Evolutionary conservation across 2,797 vertebrate species (phyloP).

Genomic region (Myotis vivesi): DNA sequence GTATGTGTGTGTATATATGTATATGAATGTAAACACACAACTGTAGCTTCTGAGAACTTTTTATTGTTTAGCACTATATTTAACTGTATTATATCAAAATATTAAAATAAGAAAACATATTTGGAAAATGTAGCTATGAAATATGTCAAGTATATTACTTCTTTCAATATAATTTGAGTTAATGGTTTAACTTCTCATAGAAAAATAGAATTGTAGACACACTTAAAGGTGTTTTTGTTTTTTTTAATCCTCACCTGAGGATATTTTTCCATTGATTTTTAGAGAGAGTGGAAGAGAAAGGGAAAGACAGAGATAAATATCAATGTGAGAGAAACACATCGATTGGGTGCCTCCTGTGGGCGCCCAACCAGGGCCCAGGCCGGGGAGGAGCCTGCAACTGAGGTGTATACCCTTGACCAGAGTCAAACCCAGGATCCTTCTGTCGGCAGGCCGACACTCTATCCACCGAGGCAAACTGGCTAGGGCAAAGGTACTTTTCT

Average conservation of each 20-base stretch:
- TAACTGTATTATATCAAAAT: not conserved
- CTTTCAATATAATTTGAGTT: not conserved
- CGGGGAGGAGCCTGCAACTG: no score
- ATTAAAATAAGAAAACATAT: constrained; percentile 21
- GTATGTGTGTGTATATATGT: not conserved
- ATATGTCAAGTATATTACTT: not conserved
- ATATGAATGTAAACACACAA: not conserved
- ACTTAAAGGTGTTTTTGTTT: not conserved
- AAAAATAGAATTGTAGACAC: not conserved
- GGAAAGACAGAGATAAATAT: no score
- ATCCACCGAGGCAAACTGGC: no score
- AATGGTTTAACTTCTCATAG: not conserved
- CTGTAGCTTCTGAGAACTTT: not conserved
- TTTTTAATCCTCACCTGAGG: not conserved
- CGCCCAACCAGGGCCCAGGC: no score
- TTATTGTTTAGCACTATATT: not conserved
- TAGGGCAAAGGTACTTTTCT: not conserved
- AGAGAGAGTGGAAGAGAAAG: no score
- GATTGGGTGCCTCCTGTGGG: no score
- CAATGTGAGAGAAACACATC: no score
- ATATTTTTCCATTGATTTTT: no score
- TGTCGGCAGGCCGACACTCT: no score
- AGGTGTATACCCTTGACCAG: no score
- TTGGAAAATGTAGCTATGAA: not conserved
- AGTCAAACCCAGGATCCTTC: no score